Evolutionary conservation across 2,888 invertebrate species (phyloP).

Genomic region (Chloromyia formosa): DNA sequence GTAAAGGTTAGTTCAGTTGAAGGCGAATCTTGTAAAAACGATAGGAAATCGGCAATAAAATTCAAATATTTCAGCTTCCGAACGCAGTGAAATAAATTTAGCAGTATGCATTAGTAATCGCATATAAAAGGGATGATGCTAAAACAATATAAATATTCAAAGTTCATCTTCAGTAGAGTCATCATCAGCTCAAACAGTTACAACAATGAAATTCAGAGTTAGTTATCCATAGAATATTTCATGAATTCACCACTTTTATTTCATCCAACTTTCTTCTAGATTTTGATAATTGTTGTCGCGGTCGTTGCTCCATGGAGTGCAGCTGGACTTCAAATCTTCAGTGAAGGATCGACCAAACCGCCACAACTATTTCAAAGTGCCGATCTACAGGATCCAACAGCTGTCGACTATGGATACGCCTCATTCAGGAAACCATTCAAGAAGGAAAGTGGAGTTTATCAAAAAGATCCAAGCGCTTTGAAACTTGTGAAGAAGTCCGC

Average conservation of each 20-base stretch:
- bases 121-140: neutral
- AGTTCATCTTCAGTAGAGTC: neutral
- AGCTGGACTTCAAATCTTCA: neutral
- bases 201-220: neutral
- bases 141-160: neutral
- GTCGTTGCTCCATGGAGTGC: neutral
- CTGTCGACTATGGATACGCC: neutral
- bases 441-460: neutral
- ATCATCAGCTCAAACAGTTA: neutral
- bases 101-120: neutral
- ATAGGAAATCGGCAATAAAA: neutral
- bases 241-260: neutral
- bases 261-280: neutral
- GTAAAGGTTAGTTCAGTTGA: neutral
- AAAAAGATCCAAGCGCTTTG: neutral
- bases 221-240: neutral
- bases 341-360: conserved; percentile 15
- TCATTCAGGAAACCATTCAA: neutral
- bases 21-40: neutral
- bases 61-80: neutral
- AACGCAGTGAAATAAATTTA: neutral
- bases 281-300: neutral
- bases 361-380: neutral
- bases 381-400: neutral
- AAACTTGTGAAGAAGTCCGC: neutral